phyloP scores from a whole-genome alignment of 2,113 vertebrate species.

The Emydura subglobosa region DNA sequence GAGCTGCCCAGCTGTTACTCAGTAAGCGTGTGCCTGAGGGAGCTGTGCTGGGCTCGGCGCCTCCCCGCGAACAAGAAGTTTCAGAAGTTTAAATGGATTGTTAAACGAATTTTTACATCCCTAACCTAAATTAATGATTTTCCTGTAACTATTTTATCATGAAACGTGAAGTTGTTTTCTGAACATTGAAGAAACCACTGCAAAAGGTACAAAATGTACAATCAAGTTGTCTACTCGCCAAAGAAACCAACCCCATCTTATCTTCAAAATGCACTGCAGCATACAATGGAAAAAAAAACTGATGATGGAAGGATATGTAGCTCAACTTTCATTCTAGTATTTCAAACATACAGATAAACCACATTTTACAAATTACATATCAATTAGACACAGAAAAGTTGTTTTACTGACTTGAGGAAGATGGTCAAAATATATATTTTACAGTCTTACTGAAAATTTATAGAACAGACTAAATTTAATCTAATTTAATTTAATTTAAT shows the following conservation, averaged over 20 bases:
- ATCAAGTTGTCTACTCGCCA: neutral
- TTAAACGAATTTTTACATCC: no score
- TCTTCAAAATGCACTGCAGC: neutral
- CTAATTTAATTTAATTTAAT: neutral
- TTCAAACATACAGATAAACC: fast-evolving
- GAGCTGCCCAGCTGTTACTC: no score
- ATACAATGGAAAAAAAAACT: neutral
- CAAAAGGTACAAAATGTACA: neutral
- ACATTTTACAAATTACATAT: neutral
- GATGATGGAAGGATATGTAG: neutral
- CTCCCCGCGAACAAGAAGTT: no score
- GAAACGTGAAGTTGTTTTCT: neutral
- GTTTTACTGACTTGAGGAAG: neutral
- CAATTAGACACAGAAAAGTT: neutral
- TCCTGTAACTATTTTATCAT: neutral
- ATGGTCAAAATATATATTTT: neutral
- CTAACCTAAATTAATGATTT: neutral
- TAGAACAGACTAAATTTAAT: no score
- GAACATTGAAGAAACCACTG: neutral
- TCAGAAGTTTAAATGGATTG: no score
- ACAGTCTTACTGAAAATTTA: no score
- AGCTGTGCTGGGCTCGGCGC: no score
- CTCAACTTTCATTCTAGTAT: neutral
- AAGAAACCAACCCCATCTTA: neutral
- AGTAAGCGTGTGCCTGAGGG: no score